Evolutionary conservation across 2,113 vertebrate species (phyloP).

Genomic region (Ptilorrhoa leucosticta): DNA sequence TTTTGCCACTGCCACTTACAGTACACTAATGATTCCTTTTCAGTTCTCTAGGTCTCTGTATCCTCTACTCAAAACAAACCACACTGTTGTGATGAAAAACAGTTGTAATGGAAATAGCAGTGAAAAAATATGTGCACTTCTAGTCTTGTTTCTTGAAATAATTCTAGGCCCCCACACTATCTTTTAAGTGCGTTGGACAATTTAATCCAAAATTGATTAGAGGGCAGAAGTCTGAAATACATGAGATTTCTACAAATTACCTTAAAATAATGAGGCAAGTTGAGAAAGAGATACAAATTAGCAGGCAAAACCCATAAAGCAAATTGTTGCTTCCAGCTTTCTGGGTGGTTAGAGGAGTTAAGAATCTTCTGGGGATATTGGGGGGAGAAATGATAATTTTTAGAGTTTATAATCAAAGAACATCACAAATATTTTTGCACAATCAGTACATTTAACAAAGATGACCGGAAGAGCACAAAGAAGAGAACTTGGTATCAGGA

Average conservation of each 20-base stretch:
- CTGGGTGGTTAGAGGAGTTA: background rate
- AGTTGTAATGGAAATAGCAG: background rate
- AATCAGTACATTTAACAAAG: background rate
- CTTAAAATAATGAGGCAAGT: background rate
- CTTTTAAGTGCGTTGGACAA: background rate
- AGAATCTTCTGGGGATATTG: background rate
- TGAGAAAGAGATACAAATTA: background rate
- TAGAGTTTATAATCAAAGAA: background rate
- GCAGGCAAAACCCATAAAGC: background rate
- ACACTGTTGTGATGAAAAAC: background rate
- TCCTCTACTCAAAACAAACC: background rate
- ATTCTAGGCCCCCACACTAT: rapidly evolving
- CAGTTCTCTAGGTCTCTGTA: background rate
- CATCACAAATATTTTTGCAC: background rate
- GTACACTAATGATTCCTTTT: background rate
- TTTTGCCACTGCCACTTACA: background rate
- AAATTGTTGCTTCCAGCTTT: background rate
- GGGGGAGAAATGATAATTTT: background rate
- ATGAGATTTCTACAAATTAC: background rate
- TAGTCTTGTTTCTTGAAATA: background rate
- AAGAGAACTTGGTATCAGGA: background rate
- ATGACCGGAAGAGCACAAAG: background rate
- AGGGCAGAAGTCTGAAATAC: background rate
- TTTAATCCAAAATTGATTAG: background rate
- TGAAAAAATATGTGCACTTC: background rate